phyloP scores from a whole-genome alignment of 2,113 vertebrate species.

The Apus apus region DNA sequence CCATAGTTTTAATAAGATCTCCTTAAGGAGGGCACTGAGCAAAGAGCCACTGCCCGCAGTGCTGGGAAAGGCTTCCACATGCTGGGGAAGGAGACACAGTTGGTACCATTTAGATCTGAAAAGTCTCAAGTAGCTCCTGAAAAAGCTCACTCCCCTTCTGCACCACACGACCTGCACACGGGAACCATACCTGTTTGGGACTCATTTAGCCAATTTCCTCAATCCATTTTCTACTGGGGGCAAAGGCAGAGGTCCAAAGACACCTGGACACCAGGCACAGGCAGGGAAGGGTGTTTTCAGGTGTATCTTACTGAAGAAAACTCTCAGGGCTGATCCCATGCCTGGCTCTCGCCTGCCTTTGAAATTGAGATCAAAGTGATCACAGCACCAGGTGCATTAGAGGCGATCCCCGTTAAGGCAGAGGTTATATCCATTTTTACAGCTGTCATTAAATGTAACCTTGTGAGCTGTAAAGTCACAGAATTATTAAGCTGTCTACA shows the following conservation, averaged over 20 bases:
- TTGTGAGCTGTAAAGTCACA: background rate
- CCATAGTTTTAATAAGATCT: constrained; percentile 41
- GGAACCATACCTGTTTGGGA: too few relatives aligned
- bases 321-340: background rate
- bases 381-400: background rate
- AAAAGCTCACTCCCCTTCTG: background rate
- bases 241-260: background rate
- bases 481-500: background rate
- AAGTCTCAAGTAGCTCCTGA: background rate
- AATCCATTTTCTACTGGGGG: background rate
- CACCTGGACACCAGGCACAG: background rate
- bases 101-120: background rate
- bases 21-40: constrained; percentile 13
- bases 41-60: background rate
- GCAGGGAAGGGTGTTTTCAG: background rate
- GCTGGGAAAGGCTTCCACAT: constrained; percentile 30
- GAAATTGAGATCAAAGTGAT: background rate
- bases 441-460: background rate
- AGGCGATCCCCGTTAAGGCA: background rate
- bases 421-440: background rate
- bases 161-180: rapidly evolving
- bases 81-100: background rate
- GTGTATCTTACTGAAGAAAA: background rate
- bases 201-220: background rate
- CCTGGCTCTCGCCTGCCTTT: background rate